Base-by-base conservation (phyloP, 2,888 invertebrate species). In the Antitype chi region DNA sequence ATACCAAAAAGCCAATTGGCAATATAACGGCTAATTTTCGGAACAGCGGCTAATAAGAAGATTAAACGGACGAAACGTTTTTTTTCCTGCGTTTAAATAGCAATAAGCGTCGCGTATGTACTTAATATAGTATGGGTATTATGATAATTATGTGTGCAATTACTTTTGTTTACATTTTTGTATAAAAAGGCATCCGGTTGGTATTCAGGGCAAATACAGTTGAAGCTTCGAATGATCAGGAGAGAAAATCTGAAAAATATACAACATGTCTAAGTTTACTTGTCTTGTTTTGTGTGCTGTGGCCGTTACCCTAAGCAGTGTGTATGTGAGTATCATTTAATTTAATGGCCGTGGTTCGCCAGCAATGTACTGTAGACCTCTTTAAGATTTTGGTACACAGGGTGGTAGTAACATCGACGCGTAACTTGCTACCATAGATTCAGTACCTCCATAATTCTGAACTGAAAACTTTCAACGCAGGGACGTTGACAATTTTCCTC, bases 311-410 rank as follows among this genome's bases (percentile, higher is more conserved):
- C 53, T 85, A 5, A 52, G 32, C 17, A 47, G 38, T 15, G 75
- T 86, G 63, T 59, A 69, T 66, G 88, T 88, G 43, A 88, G 88
- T 81, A 49, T 2, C 0, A 23, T 52, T 71, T 49, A n/a, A 9
- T 28, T 49, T 23, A 0, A 15, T n/a, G 47, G 13, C 47, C 17
- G 38, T 8, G 5, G 8, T 28, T n/a, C 0, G 0, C 11, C 17
- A 11, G n/a, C 20, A 0, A 73, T 32, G 13, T 3, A 25, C 47
- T 32, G 1, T 25, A 11, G 1, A 47, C 0, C 8, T 2, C 13
- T 49, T 76, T 47, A 2, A 17, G 2, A 25, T 11, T 25, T 7
- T 13, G 8, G 4, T 20, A 11, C 15, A 25, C 7, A 25, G 15
- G 25, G 7, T 25, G 57, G 15, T 15, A 57, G 6, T 9, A 11